Evolutionary conservation across 2,113 vertebrate genomes (phyloP).

Genomic region (Ictalurus punctatus): DNA sequence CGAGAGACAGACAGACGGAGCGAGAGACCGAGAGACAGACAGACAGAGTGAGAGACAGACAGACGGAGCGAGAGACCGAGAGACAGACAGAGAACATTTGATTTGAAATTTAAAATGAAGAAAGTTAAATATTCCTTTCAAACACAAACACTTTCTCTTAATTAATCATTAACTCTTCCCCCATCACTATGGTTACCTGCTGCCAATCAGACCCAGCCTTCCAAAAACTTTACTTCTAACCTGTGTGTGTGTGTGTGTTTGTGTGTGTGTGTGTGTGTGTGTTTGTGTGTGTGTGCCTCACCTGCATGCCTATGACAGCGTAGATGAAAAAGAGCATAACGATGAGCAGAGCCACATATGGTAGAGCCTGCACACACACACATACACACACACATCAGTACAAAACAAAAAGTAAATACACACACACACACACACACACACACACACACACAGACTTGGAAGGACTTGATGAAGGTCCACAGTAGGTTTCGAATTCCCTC

Average conservation of each 20-base stretch:
- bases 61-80: too few species aligned
- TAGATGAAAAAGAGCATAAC: conserved; percentile 98
- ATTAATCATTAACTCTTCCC: neutral
- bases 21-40: too few species aligned
- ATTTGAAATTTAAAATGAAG: too few species aligned
- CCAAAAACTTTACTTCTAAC: neutral
- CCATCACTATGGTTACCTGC: neutral
- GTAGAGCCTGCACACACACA: conserved; percentile 79
- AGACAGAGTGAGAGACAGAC: too few species aligned
- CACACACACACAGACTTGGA: conserved; percentile 33
- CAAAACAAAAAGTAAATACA: too few species aligned
- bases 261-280: neutral
- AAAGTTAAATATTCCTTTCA: too few species aligned
- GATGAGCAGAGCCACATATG: conserved; percentile 89
- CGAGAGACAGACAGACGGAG: too few species aligned
- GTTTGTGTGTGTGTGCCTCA: conserved; percentile 52
- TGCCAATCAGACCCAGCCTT: neutral
- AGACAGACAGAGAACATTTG: too few species aligned
- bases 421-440: neutral
- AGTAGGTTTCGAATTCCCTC: conserved; percentile 89
- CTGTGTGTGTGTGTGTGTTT: conserved; percentile 3
- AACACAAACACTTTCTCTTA: too few species aligned
- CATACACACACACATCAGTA: neutral
- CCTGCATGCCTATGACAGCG: conserved; percentile 96
- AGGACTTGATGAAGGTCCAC: conserved; percentile 94